Percentiles rank a stretch among this genome's conserved stretches.
phyloP scores from a whole-genome alignment of 1,140 invertebrate species.

The Megathymus violae region DNA sequence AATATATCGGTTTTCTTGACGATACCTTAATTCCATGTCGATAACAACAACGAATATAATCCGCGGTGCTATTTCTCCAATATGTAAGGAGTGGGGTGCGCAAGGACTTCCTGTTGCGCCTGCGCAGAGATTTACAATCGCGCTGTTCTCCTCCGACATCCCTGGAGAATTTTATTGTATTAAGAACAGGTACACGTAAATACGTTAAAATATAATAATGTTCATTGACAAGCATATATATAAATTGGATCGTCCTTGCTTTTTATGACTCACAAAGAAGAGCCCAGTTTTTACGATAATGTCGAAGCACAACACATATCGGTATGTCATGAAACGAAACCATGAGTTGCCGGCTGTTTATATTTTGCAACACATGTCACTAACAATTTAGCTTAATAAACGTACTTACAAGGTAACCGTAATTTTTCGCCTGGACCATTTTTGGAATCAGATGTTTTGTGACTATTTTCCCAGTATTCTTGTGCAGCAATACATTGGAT shows the following conservation, averaged over 20 bases:
- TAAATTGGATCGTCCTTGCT: too few species aligned
- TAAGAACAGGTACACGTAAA: too few species aligned
- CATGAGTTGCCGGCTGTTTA: too few species aligned
- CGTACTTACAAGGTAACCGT: conserved; percentile 60
- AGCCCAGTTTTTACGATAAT: too few species aligned
- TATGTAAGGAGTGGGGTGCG: conserved; percentile 67
- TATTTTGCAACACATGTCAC: too few species aligned
- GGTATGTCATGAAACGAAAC: too few species aligned
- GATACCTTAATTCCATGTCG: conserved; percentile 74
- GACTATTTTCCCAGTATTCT: conserved; percentile 64
- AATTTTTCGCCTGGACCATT: conserved; percentile 33
- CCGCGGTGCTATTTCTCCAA: conserved; percentile 62
- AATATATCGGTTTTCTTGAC: too few species aligned
- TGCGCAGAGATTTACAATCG: conserved; percentile 63
- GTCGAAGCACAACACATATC: too few species aligned
- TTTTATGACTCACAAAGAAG: too few species aligned
- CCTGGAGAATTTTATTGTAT: conserved; percentile 48
- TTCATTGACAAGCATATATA: too few species aligned
- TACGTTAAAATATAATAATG: neutral
- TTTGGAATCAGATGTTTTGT: conserved; percentile 33
- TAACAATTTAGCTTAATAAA: too few species aligned
- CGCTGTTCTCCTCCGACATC: conserved; percentile 73
- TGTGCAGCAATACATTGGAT: conserved; percentile 74
- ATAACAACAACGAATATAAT: conserved; percentile 57
- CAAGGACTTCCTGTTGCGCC: conserved; percentile 51